phyloP scores from a whole-genome alignment of 2,113 vertebrate species.

The Crotalus helleri region DNA sequence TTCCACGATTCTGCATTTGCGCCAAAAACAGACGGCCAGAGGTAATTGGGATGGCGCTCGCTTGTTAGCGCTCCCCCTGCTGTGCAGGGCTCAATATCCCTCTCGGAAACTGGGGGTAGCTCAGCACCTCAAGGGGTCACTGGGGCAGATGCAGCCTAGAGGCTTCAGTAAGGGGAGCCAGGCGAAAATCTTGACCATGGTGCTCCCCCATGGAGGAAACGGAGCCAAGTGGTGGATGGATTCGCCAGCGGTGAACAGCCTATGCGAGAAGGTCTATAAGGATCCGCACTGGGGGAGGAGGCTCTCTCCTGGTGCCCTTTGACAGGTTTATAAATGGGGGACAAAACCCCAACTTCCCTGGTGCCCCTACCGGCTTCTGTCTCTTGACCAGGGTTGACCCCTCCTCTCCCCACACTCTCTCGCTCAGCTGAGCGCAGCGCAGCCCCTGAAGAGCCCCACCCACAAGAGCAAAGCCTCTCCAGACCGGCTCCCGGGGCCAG shows the following conservation, averaged over 20 bases:
- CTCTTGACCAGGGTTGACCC: neutral
- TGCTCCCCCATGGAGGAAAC: neutral
- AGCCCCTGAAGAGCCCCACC: neutral
- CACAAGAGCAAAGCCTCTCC: neutral
- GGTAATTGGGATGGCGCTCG: neutral
- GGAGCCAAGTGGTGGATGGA: neutral
- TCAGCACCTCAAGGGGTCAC: neutral
- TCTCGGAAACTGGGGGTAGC: neutral
- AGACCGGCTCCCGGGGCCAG: neutral
- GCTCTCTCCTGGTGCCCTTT: neutral
- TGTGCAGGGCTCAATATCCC: neutral
- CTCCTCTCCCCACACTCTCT: neutral
- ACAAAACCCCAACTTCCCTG: neutral
- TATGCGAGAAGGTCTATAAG: neutral
- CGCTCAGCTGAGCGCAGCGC: neutral
- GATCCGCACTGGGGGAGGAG: accelerated
- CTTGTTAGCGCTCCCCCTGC: neutral
- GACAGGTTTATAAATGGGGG: neutral
- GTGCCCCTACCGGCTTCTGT: neutral
- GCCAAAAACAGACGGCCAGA: neutral
- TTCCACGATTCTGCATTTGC: neutral
- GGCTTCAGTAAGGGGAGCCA: neutral
- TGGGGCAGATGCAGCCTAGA: neutral
- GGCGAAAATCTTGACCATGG: neutral
- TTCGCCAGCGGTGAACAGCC: neutral